These are phyloP conservation scores for Illadopsis cleaveri DNA, from an alignment of 2,113 vertebrate genomes.

Conservation along the genomic window DNA sequence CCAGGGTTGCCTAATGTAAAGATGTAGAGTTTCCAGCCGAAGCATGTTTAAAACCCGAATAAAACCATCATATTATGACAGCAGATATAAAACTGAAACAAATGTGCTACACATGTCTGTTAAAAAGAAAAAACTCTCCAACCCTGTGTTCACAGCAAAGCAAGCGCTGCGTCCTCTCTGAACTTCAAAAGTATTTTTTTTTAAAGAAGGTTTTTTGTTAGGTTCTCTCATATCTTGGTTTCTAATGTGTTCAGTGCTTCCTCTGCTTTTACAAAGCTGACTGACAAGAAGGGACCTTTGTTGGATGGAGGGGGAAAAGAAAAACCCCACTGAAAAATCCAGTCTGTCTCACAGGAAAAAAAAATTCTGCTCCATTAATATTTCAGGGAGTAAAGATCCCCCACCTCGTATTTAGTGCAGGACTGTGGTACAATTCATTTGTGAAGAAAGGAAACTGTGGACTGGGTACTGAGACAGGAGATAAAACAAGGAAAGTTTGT, in stretches of 20 bases:
- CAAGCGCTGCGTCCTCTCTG: background rate
- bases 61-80: constrained; percentile 80
- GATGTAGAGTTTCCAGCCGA: constrained; percentile 71
- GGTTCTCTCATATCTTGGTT: background rate
- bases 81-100: constrained; percentile 76
- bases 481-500: background rate
- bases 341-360: background rate
- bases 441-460: background rate
- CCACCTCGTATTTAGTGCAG: background rate
- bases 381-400: constrained; percentile 5
- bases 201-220: background rate
- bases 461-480: background rate
- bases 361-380: constrained; percentile 3
- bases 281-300: constrained; percentile 24
- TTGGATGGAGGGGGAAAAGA: background rate
- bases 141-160: constrained; percentile 2
- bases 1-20: constrained; percentile 75
- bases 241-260: constrained; percentile 17
- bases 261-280: constrained; percentile 19
- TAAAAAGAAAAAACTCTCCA: constrained; percentile 7
- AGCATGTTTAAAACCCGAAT: constrained; percentile 74
- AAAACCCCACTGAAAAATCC: background rate
- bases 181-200: constrained; percentile 73
- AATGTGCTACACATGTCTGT: constrained; percentile 74
- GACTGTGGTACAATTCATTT: background rate